Conservation (phyloP, 2,888 invertebrate species). For the Drosophila pseudotakahashii region DNA sequence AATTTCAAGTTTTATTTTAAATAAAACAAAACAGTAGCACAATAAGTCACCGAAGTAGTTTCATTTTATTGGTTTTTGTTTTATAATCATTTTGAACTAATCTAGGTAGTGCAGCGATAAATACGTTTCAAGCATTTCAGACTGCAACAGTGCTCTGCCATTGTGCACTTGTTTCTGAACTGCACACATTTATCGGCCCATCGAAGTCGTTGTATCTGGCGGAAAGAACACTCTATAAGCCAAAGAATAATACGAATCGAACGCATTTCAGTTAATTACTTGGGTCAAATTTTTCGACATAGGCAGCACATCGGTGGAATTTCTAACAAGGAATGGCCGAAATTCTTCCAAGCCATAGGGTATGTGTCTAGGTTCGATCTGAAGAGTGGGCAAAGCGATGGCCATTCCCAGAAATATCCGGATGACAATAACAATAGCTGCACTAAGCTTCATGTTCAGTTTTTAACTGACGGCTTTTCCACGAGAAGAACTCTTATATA, state of each 20-base stretch:
- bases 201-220: not conserved
- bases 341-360: slow-evolving; percentile 14
- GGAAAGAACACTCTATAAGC: too few species aligned
- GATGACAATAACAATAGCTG: not conserved
- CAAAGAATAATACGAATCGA: not conserved
- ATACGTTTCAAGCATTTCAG: not conserved
- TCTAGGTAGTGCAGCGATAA: slow-evolving; percentile 4
- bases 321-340: not conserved
- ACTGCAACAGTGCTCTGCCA: slow-evolving; percentile 27
- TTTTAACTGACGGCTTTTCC: not conserved
- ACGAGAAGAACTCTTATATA: slow-evolving; percentile 1
- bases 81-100: too few species aligned
- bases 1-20: too few species aligned
- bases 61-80: too few species aligned
- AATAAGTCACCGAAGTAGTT: too few species aligned
- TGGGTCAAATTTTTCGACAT: not conserved
- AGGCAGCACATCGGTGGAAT: not conserved
- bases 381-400: not conserved
- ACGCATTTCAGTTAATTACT: not conserved
- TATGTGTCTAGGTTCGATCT: not conserved
- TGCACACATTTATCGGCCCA: slow-evolving; percentile 2
- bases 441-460: not conserved
- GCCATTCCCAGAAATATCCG: not conserved
- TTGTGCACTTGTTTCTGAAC: not conserved
- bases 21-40: not conserved